phyloP scores from a whole-genome alignment of 2,888 invertebrate species.

The Agrochola lychnidis region DNA sequence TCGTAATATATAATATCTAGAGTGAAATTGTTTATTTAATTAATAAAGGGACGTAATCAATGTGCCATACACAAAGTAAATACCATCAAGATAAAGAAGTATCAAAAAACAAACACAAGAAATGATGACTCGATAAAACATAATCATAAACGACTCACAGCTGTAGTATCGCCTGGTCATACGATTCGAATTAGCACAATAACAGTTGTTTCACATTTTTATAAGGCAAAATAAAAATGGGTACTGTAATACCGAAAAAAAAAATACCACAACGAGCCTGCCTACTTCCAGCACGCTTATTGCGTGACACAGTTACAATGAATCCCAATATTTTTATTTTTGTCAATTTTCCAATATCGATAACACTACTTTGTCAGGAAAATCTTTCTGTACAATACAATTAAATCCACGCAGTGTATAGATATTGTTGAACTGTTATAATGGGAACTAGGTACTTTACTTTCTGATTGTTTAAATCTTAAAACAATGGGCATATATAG shows the following conservation, averaged over 20 bases:
- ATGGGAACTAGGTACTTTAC: background rate
- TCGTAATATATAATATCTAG: background rate
- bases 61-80: constrained; percentile 55
- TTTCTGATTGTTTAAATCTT: background rate
- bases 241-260: background rate
- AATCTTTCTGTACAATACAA: background rate
- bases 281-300: background rate
- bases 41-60: constrained; percentile 22
- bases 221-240: background rate
- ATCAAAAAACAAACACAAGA: constrained; percentile 46
- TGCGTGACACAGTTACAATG: constrained; percentile 11
- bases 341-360: constrained; percentile 19
- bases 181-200: constrained; percentile 22
- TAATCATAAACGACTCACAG: constrained; percentile 12
- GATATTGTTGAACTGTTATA: background rate
- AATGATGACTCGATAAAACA: constrained; percentile 33
- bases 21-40: constrained; percentile 4
- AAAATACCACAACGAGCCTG: background rate
- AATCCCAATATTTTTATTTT: constrained; percentile 3
- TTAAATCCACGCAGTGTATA: background rate
- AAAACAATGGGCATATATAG: background rate
- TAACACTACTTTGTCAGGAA: background rate
- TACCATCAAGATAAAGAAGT: constrained; percentile 51
- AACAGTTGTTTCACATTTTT: background rate
- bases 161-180: constrained; percentile 22